Evolutionary conservation across 2,113 vertebrate species (phyloP).

Genomic region (Rhinolophus ferrumequinum): DNA sequence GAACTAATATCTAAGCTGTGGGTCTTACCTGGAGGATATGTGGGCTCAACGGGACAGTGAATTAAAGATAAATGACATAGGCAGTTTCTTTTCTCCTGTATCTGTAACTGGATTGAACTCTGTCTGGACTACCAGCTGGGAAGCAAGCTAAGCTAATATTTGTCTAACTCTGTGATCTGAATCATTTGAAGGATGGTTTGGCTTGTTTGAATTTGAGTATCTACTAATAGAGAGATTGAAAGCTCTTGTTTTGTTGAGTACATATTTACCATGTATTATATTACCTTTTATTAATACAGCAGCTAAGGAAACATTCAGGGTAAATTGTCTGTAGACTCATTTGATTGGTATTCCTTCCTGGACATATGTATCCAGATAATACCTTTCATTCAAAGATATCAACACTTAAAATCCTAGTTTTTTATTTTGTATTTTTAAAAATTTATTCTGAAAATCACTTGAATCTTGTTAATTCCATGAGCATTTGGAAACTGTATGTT

Average conservation of each 20-base stretch:
- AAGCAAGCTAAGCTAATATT: constrained; percentile 78
- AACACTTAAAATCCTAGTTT: neutral
- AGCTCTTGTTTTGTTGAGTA: constrained; percentile 70
- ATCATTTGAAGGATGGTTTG: constrained; percentile 63
- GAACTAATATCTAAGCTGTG: neutral
- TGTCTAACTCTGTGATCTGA: constrained; percentile 60
- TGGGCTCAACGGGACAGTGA: neutral
- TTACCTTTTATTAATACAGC: constrained; percentile 74
- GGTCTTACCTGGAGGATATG: neutral
- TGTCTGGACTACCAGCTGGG: constrained; percentile 68
- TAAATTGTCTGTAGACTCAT: constrained; percentile 61
- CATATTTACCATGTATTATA: constrained; percentile 71
- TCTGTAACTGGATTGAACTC: constrained; percentile 51
- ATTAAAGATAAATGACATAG: constrained; percentile 43
- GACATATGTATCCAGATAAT: neutral
- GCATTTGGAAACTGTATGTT: neutral
- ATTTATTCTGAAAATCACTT: constrained; percentile 39
- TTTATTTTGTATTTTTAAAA: neutral
- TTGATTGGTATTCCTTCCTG: constrained; percentile 46
- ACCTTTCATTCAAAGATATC: constrained; percentile 19
- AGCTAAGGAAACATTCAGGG: constrained; percentile 70
- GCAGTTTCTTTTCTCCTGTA: constrained; percentile 41
- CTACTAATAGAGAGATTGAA: constrained; percentile 67
- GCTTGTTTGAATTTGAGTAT: constrained; percentile 75
- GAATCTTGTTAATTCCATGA: constrained; percentile 6